These are phyloP conservation scores for Pterostichus niger DNA, from an alignment of 2,888 invertebrate genomes.

Conservation along the genomic window DNA sequence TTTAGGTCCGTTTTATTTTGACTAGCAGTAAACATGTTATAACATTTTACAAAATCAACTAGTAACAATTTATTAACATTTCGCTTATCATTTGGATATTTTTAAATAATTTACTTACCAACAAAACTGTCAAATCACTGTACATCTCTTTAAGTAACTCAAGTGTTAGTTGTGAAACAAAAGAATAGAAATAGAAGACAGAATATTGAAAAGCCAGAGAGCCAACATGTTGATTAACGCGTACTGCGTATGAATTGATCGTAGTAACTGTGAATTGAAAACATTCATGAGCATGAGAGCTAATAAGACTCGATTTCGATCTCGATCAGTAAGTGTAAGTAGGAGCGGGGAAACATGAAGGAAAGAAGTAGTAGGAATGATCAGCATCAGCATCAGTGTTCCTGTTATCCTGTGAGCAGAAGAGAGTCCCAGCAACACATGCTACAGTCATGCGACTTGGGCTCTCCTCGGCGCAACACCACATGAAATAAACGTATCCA, in stretches of 20 bases:
- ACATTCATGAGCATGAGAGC: conserved; percentile 54
- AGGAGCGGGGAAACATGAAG: conserved; percentile 54
- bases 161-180: conserved; percentile 6
- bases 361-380: conserved; percentile 43
- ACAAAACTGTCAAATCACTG: conserved; percentile 56
- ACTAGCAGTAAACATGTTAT: conserved; percentile 66
- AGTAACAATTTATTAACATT: conserved; percentile 66
- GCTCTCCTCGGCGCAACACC: conserved; percentile 31
- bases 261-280: conserved; percentile 47
- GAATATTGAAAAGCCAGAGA: conserved; percentile 46
- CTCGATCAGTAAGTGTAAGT: conserved; percentile 37
- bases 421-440: conserved; percentile 35
- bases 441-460: not conserved
- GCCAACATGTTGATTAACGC: conserved; percentile 36
- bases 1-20: conserved; percentile 66
- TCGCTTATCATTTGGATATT: conserved; percentile 60
- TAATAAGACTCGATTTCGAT: not conserved
- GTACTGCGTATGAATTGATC: conserved; percentile 19
- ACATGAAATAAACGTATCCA: conserved; percentile 54
- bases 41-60: conserved; percentile 67
- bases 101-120: conserved; percentile 62
- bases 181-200: conserved; percentile 13
- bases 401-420: conserved; percentile 41
- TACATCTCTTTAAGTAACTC: conserved; percentile 15
- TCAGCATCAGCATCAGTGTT: conserved; percentile 46